A percentile compares a stretch with the other conserved stretches of the same genome.
These are phyloP conservation scores for human DNA, from an alignment of 2,113 vertebrate species.

Conservation along the genomic window GRCh38 chr16:79369001-79369500, in stretches of 20 bases:
- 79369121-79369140: neutral
- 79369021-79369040: accelerated
- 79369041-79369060: neutral
- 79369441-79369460: constrained; percentile 61
- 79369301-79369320: accelerated
- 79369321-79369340: neutral
- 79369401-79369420: neutral
- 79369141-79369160: neutral
- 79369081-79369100: neutral
- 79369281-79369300: neutral
- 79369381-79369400: neutral
- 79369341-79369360: neutral
- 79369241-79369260: neutral
- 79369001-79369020: neutral
- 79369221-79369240: neutral
- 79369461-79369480: neutral
- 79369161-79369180: neutral
- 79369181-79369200: neutral
- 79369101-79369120: neutral
- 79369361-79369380: neutral
- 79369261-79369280: neutral
- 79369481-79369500: constrained; percentile 66
- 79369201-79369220: neutral
- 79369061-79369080: neutral
- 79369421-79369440: neutral